Evolutionary conservation across 2,113 vertebrate species (phyloP).

Genomic region (Tautogolabrus adspersus): DNA sequence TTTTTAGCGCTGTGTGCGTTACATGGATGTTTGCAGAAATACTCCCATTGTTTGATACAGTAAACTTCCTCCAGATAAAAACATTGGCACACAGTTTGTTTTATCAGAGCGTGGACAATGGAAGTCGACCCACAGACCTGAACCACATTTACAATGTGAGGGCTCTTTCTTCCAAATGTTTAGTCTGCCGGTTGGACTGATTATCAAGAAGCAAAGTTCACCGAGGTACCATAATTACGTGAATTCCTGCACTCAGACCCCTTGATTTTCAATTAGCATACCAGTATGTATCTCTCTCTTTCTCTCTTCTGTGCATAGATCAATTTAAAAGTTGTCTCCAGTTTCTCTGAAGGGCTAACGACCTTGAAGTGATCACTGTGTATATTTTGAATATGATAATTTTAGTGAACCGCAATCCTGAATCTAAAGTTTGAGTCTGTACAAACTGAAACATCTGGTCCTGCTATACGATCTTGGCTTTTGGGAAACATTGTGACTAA

Average conservation of each 20-base stretch:
- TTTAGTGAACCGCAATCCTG: conserved; percentile 53
- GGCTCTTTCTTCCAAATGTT: conserved; percentile 63
- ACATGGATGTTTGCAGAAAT: conserved; percentile 43
- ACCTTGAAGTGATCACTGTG: conserved; percentile 60
- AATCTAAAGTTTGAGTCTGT: conserved; percentile 45
- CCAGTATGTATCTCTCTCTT: conserved; percentile 12
- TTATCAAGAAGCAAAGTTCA: conserved; percentile 75
- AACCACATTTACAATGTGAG: conserved; percentile 37
- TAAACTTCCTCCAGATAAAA: conserved; percentile 62
- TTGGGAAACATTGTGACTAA: conserved; percentile 53
- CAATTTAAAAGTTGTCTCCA: conserved; percentile 65
- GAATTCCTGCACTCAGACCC: conserved; percentile 58
- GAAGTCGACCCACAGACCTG: conserved; percentile 14
- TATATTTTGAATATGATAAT: conserved; percentile 78
- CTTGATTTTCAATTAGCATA: conserved; percentile 66
- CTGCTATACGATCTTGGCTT: conserved; percentile 59
- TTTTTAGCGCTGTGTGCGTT: conserved; percentile 31
- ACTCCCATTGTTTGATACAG: conserved; percentile 44
- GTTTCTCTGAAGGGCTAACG: conserved; percentile 55
- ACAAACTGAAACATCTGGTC: conserved; percentile 73
- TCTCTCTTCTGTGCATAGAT: conserved; percentile 41
- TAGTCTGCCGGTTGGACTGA: conserved; percentile 71
- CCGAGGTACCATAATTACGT: conserved; percentile 64
- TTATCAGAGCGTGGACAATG: conserved; percentile 58
- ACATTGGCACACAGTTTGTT: conserved; percentile 38